A percentile compares a stretch with the other conserved stretches of the same genome.
These are phyloP conservation scores for Caenorhabditis sp. DNA, from an alignment of 2,888 invertebrate genomes.

Conservation along the genomic window DNA sequence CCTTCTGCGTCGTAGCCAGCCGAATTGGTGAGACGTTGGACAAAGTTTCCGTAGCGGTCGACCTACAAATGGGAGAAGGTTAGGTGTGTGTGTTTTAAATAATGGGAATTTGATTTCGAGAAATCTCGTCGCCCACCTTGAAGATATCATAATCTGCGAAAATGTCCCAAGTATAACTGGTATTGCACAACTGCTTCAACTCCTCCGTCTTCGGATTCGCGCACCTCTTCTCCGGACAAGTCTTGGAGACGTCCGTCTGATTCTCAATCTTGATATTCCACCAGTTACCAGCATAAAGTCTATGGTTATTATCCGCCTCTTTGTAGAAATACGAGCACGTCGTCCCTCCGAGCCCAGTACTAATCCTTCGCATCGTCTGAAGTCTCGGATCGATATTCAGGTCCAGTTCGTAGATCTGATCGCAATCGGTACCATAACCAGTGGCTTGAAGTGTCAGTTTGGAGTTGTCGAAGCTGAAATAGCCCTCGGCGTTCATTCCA, in stretches of 20 bases:
- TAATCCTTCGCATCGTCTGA: constrained; percentile 69
- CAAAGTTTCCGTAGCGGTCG: constrained; percentile 78
- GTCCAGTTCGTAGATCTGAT: constrained; percentile 81
- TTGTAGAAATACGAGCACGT: constrained; percentile 80
- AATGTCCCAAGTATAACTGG: constrained; percentile 80
- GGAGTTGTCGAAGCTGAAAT: constrained; percentile 78
- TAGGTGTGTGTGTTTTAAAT: too few relatives aligned
- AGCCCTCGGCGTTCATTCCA: constrained; percentile 80
- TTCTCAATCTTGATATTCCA: constrained; percentile 67
- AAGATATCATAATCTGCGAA: constrained; percentile 79
- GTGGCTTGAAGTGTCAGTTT: constrained; percentile 79
- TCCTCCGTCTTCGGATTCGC: constrained; percentile 62
- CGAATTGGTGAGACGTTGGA: constrained; percentile 74
- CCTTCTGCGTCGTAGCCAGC: constrained; percentile 80
- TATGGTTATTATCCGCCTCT: constrained; percentile 74
- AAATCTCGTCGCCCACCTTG: constrained; percentile 51
- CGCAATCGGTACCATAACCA: constrained; percentile 78
- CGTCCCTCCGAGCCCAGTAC: constrained; percentile 75
- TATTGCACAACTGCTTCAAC: constrained; percentile 72
- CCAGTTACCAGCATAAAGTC: constrained; percentile 80
- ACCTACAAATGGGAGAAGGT: constrained; percentile 65
- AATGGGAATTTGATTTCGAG: not conserved
- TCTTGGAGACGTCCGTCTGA: constrained; percentile 65
- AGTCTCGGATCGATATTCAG: constrained; percentile 69
- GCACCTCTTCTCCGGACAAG: constrained; percentile 77